These are phyloP conservation scores for Darevskia nairensis DNA, from an alignment of 2,797 vertebrate species.

Conservation along the genomic window DNA sequence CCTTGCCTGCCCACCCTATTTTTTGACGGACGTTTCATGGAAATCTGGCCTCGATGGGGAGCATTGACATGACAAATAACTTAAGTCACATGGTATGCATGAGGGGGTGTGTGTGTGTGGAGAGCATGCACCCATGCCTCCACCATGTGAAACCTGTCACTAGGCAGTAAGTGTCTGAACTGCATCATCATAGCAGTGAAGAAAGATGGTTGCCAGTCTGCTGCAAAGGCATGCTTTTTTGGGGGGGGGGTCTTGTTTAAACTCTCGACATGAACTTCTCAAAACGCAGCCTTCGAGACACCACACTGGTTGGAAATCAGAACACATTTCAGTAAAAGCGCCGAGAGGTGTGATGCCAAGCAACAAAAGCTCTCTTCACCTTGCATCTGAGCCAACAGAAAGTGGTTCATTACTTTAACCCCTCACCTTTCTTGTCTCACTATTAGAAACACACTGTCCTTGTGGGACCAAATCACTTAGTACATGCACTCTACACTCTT, in stretches of 20 bases:
- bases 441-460: conserved; percentile 67
- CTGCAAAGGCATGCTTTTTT: conserved; percentile 43
- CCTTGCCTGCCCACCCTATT: neutral
- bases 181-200: neutral
- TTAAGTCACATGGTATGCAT: neutral
- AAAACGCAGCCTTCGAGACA: conserved; percentile 57
- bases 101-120: no score
- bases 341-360: conserved; percentile 63
- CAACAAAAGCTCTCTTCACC: conserved; percentile 58
- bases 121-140: no score
- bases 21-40: neutral
- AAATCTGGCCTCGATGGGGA: neutral
- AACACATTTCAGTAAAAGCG: conserved; percentile 51
- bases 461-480: conserved; percentile 49
- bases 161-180: neutral
- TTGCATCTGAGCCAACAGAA: conserved; percentile 45
- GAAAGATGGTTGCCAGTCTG: neutral
- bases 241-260: neutral
- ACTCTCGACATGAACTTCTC: conserved; percentile 50
- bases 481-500: conserved; percentile 53
- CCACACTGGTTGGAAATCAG: conserved; percentile 46
- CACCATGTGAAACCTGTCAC: neutral
- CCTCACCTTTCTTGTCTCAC: conserved; percentile 61
- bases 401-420: conserved; percentile 68
- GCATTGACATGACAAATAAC: neutral